Evolutionary conservation across 2,113 vertebrate genomes (phyloP).

Genomic region (Bos taurus): DNA sequence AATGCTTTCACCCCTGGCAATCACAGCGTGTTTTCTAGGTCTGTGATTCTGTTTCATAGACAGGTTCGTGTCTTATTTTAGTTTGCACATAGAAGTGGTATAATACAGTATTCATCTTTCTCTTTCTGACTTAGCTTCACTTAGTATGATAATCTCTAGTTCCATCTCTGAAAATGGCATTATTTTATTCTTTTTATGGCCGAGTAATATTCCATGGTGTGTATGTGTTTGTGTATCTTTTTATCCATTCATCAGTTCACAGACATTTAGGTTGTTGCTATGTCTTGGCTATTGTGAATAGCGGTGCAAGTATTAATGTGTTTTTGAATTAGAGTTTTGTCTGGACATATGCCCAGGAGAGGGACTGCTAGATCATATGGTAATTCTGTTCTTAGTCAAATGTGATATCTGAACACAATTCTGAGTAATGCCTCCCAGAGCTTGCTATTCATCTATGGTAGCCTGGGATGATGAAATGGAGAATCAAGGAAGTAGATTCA

Average conservation of each 20-base stretch:
- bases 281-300: background rate
- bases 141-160: background rate
- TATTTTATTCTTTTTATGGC: background rate
- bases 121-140: background rate
- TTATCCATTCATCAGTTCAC: background rate
- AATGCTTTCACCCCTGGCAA: background rate
- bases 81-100: background rate
- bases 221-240: background rate
- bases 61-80: background rate
- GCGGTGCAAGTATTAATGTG: background rate
- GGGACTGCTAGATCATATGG: background rate
- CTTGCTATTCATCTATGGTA: background rate
- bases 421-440: background rate
- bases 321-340: background rate
- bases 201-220: background rate
- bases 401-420: fast-evolving
- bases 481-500: background rate
- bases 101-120: background rate
- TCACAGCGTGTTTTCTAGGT: background rate
- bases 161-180: background rate
- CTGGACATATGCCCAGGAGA: background rate
- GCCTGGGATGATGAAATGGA: background rate
- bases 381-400: background rate
- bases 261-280: background rate
- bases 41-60: background rate